These are phyloP conservation scores for Pectinophora gossypiella DNA, from an alignment of 1,140 invertebrate genomes.

Conservation along the genomic window DNA sequence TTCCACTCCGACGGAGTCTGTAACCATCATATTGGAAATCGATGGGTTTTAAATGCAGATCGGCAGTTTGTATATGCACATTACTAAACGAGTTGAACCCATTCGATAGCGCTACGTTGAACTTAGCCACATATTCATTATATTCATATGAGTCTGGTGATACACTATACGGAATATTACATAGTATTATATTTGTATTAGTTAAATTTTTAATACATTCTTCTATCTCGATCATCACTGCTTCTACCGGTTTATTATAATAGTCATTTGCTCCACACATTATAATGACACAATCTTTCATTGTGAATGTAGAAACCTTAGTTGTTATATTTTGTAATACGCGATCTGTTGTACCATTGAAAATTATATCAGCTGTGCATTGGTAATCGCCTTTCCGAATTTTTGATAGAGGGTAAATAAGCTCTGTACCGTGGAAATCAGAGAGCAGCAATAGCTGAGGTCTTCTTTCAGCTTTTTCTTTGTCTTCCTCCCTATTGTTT, in stretches of 20 bases:
- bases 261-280: background rate
- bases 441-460: no score
- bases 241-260: background rate
- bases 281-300: background rate
- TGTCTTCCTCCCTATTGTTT: no score
- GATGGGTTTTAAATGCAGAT: background rate
- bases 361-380: background rate
- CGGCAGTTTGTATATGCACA: background rate
- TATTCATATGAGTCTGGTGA: no score
- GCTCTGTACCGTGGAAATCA: no score
- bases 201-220: background rate
- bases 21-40: background rate
- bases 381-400: background rate
- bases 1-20: background rate
- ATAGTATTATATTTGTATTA: background rate
- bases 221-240: background rate
- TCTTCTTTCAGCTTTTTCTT: no score
- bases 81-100: background rate
- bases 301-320: background rate
- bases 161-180: no score
- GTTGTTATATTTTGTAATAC: background rate
- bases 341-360: background rate
- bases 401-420: no score
- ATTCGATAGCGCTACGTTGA: no score
- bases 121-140: no score